These are phyloP conservation scores for Channa argus DNA, from an alignment of 2,113 vertebrate species.

Conservation along the genomic window DNA sequence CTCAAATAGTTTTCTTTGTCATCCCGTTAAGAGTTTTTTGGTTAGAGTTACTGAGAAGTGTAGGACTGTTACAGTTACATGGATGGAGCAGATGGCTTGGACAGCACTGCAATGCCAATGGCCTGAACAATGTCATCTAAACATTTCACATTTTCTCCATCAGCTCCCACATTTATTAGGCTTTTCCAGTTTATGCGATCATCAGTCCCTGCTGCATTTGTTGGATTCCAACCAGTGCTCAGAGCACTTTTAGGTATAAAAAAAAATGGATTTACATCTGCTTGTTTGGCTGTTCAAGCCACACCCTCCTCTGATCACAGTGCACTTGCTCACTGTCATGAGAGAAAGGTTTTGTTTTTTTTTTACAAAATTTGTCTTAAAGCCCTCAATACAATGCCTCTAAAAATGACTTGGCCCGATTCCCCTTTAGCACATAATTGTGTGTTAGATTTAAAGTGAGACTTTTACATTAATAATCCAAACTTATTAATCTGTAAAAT, in stretches of 20 bases:
- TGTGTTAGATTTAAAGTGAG: too few relatives aligned
- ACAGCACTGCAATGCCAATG: neutral
- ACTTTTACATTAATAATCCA: too few relatives aligned
- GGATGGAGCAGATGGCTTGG: neutral
- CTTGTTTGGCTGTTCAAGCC: too few relatives aligned
- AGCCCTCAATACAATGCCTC: too few relatives aligned
- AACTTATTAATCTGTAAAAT: too few relatives aligned
- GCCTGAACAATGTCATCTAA: neutral
- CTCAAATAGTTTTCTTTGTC: too few relatives aligned
- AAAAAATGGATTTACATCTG: too few relatives aligned
- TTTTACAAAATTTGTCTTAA: too few relatives aligned
- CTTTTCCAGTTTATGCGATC: constrained; percentile 10
- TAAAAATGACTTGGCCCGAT: too few relatives aligned
- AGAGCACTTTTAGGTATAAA: constrained; percentile 2
- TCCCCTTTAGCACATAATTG: too few relatives aligned
- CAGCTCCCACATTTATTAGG: constrained; percentile 15
- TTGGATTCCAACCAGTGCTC: constrained; percentile 21
- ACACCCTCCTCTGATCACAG: too few relatives aligned
- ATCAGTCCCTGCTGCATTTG: constrained; percentile 1
- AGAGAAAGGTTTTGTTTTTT: neutral
- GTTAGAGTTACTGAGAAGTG: neutral
- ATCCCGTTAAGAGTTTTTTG: too few relatives aligned
- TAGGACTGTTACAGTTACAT: neutral
- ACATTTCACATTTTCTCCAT: constrained; percentile 23
- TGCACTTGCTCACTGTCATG: neutral